These are phyloP conservation scores for Limonius californicus DNA, from an alignment of 1,140 invertebrate species.

Conservation along the genomic window DNA sequence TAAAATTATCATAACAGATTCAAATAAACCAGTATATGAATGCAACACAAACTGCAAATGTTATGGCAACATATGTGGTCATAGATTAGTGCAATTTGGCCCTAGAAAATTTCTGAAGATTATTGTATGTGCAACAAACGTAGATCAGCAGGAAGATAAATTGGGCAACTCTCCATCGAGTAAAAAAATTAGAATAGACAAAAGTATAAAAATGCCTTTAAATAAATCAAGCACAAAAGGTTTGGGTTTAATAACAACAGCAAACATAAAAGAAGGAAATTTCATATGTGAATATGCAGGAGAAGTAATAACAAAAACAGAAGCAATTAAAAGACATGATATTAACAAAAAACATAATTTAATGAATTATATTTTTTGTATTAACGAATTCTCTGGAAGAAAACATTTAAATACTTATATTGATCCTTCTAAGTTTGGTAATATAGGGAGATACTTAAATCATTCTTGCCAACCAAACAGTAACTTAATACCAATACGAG, in stretches of 20 bases:
- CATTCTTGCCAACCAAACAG: conserved; percentile 89
- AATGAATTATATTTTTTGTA: conserved; percentile 82
- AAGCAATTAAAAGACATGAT: conserved; percentile 60
- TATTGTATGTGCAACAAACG: conserved; percentile 33
- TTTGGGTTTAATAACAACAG: conserved; percentile 63
- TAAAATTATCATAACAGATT: conserved; percentile 32
- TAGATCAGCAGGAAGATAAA: neutral
- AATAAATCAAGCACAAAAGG: conserved; percentile 58
- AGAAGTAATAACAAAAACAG: conserved; percentile 67
- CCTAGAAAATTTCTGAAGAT: conserved; percentile 59
- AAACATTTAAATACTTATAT: conserved; percentile 63
- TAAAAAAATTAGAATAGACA: neutral
- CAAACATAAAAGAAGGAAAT: conserved; percentile 56
- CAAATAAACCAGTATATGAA: conserved; percentile 57
- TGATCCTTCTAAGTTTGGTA: conserved; percentile 77
- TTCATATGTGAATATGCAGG: conserved; percentile 95
- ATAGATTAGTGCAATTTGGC: conserved; percentile 68
- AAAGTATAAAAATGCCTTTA: neutral
- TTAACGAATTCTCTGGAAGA: conserved; percentile 65
- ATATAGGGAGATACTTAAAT: conserved; percentile 87
- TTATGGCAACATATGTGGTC: conserved; percentile 52
- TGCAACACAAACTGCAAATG: conserved; percentile 67
- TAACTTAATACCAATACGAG: conserved; percentile 68
- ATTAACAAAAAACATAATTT: conserved; percentile 48
- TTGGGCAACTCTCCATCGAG: too few relatives aligned